Evolutionary conservation across 2,888 invertebrate species (phyloP), one percentile per base, ranked within the genome.

Genomic region (Stenurella melanura): DNA sequence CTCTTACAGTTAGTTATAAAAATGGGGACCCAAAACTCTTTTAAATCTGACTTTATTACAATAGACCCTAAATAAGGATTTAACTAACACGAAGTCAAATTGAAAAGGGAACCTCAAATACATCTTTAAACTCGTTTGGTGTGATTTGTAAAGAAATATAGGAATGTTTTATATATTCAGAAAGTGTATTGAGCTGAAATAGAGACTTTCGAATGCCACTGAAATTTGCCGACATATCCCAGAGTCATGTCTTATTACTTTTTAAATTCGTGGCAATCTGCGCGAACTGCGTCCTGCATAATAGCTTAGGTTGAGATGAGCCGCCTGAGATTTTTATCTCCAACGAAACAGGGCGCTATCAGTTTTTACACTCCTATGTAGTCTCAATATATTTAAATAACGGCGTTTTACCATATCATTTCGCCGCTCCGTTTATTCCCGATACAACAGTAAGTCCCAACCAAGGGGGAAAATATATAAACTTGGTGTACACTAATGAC

Each of bases 271-370:
- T 57, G 18, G 38, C 69, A 57, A 70, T 70, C 58, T 34, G 11
- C 4, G 67, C 21, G 30, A 70, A 70, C 42, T 26, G 70, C 70
- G 70, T 58, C 70, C 42, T 58, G 38, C 60, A 70, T 70, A 70
- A 70, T 70, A 15, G 58, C 58, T 58, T 70, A 58, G 67, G 58
- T 38, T 7, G 60, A 34, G 18, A 19, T 42, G 42, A 70, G 38
- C 34, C 60, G 38, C 17, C 70, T 34, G 11, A 70, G 70, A 38
- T 70, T 58, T 57, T 58, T 70, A 70, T 70, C 70, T 15, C 5
- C 6, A 56, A 10, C 15, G 17, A 69, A 34, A 57, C 12, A 17
- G 56, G 34, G 30, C 38, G 9, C 30, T 67, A 67, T 67, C 67
- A 21, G 67, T 15, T 17, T 54, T n/a, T 26, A 15, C 54, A 67